Conservation (phyloP, 2,797 vertebrate genomes). For the Leptatherina wallacei region DNA sequence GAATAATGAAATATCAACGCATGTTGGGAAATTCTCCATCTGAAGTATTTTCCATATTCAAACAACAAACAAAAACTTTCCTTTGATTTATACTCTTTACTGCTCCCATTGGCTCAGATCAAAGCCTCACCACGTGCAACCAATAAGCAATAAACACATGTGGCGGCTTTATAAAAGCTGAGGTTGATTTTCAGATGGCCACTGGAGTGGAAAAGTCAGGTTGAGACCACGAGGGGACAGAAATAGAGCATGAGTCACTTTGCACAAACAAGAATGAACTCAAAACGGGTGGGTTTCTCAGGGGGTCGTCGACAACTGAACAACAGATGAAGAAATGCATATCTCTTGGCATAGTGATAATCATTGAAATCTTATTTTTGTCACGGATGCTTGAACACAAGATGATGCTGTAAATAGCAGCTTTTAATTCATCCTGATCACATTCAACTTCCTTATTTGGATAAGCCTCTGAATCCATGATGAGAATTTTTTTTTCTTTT, state of each 20-base stretch:
- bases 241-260: slow-evolving; percentile 64
- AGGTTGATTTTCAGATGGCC: slow-evolving; percentile 58
- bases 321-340: slow-evolving; percentile 42
- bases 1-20: slow-evolving; percentile 5
- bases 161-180: slow-evolving; percentile 57
- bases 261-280: slow-evolving; percentile 54
- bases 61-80: slow-evolving; percentile 48
- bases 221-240: slow-evolving; percentile 51
- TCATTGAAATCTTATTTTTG: slow-evolving; percentile 6
- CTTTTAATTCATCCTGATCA: neutral
- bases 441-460: neutral
- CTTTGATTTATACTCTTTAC: slow-evolving; percentile 45
- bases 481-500: neutral
- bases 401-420: neutral
- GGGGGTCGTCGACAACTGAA: neutral
- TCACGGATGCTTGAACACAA: slow-evolving; percentile 1
- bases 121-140: slow-evolving; percentile 62
- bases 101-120: slow-evolving; percentile 49
- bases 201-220: slow-evolving; percentile 54
- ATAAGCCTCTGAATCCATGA: slow-evolving; percentile 5
- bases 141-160: slow-evolving; percentile 65
- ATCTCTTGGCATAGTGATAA: slow-evolving; percentile 26
- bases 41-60: slow-evolving; percentile 38
- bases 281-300: slow-evolving; percentile 37
- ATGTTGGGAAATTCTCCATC: slow-evolving; percentile 28